Base-by-base conservation (phyloP, 2,888 invertebrate species). In the Drosophila recens region DNA sequence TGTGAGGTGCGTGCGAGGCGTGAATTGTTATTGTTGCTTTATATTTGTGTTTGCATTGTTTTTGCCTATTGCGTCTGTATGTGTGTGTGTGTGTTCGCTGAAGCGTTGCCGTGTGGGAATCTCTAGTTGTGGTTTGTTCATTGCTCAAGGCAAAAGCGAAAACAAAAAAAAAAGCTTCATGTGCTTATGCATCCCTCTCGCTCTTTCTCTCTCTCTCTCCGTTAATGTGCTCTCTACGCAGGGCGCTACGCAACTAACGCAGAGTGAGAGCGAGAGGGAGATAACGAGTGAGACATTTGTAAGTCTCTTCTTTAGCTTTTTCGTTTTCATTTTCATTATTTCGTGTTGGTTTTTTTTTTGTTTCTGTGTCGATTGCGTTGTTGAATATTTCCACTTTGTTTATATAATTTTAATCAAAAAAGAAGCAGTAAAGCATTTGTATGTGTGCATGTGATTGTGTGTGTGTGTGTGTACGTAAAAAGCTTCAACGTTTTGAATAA, bases 401-500 rank as follows among this genome's bases (percentile, higher is more conserved):
- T 90, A 90, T 86, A 89, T 90, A 90, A 89, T 90, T 89, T 87
- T 80, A 90, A 89, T 84, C 75, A 89, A 90, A 84, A 86, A 72
- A 27, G 67, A 90, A 81, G 73, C 75, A 83, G 73, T 62, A 77
- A 78, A 80, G 75, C 79, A 78, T 58, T 58, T 58, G 71, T 63
- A 65, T 65, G 43, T 36, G 36, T 53, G 51, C 43, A 36, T 66
- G 40, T 67, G 49, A 59, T 11, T 48, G 15, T 17, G 62, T 58
- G 68, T 75, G 43, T 53, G 38, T 59, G 43, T 64, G 30, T 68
- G 65, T 69, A 63, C 73, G 73, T 80, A 78, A 77, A 89, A 89
- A 90, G 91, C 90, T 91, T 89, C 92, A 91, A 89, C 82, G 84
- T 90, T 90, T 90, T 87, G 93, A 93, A 94, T 94, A 87, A 96